phyloP scores from a whole-genome alignment of 2,797 vertebrate genomes.

The Tangara arthus region DNA sequence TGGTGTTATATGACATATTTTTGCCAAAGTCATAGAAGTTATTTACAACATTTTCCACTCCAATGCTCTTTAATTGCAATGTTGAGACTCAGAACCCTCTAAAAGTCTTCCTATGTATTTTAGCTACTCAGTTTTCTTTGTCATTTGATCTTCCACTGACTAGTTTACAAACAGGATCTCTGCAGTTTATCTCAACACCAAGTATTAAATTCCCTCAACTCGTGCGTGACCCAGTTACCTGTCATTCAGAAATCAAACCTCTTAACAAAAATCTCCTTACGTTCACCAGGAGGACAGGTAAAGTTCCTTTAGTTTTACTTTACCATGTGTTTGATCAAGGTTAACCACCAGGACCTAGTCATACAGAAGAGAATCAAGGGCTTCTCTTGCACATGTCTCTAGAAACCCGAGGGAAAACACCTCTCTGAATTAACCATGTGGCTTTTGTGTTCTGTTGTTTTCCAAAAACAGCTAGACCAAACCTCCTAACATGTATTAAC shows the following conservation, averaged over 20 bases:
- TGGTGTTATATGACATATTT: neutral
- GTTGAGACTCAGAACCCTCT: neutral
- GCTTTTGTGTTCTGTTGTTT: neutral
- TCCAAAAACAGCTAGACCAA: neutral
- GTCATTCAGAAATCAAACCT: neutral
- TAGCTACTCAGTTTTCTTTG: neutral
- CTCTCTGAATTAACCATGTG: neutral
- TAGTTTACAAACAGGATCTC: neutral
- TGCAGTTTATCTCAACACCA: neutral
- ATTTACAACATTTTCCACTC: neutral
- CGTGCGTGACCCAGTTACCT: neutral
- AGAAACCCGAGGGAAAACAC: neutral
- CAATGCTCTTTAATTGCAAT: neutral
- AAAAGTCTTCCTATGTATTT: neutral
- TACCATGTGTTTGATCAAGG: neutral
- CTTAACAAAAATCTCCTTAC: constrained; percentile 1
- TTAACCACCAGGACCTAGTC: neutral
- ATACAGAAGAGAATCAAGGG: neutral
- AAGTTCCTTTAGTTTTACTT: neutral
- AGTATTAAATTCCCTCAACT: neutral
- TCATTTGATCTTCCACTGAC: neutral
- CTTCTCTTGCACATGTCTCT: neutral
- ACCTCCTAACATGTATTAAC: neutral
- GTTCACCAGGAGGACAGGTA: neutral
- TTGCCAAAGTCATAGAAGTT: neutral